Evolutionary conservation across 2,113 vertebrate genomes (phyloP), one percentile per base, ranked within the genome.

Genomic region (Ceyx margarethae): DNA sequence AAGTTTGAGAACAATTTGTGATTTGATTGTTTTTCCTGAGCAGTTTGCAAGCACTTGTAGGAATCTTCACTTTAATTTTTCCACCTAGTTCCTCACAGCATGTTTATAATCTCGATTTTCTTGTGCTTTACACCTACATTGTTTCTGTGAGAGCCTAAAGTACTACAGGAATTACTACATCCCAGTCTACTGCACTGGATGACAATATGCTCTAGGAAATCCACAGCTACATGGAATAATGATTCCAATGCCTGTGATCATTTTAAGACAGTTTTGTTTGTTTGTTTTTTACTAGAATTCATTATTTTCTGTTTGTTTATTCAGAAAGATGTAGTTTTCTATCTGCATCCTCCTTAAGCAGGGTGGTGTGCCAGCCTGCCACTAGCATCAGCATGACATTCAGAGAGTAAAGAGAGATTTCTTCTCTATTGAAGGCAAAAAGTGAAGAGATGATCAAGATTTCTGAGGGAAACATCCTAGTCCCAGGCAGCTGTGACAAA

Each of bases 51-150:
- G 65, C 15, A 6, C 71, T 89, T 95, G 90, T 85, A 77, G 88
- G 81, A 91, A 82, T 40, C 71, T 58, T 82, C 64, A 56, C 40
- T 61, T 77, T 20, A 73, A 68, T 19, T 40, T 84, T 72, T 75
- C 23, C 40, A 74, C 6, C 45, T 68, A 62, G 29, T 37, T 90
- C 46, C 35, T 79, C 48, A 62, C 31, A 67, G n/a, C 40, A 69
- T 53, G 0, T 85, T 87, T 64, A 81, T 78, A 61, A 87, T 65
- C 57, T 40, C 77, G 64, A 67, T 82, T 83, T 93, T 77, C 67
- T 96, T 97, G 96, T 96, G 96, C 95, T 97, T 97, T 92, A 95
- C 77, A 66, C 37, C 40, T 79, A 71, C 11, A 68, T 83, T 93
- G 54, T 51, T 65, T 74, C 73, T 22, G 26, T 57, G 66, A 81